These are phyloP conservation scores for Mus pahari DNA, from an alignment of 2,113 vertebrate species.

Conservation along the genomic window DNA sequence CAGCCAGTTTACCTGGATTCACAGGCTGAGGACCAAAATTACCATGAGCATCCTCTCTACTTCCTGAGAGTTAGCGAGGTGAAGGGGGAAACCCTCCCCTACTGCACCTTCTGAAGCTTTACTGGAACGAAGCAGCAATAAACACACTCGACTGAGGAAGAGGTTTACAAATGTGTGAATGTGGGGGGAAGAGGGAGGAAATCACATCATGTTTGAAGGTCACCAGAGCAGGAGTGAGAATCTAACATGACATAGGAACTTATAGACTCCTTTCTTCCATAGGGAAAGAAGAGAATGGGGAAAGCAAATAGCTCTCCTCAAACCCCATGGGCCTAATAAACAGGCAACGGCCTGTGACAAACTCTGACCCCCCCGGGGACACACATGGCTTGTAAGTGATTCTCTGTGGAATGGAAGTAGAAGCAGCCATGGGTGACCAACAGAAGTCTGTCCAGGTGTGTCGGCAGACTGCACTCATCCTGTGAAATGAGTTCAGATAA, in stretches of 20 bases:
- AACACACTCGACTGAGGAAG: not conserved
- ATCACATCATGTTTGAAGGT: not conserved
- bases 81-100: not conserved
- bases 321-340: not conserved
- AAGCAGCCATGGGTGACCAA: not conserved
- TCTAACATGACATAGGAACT: not conserved
- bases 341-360: not conserved
- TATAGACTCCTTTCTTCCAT: not conserved
- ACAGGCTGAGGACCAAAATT: not conserved
- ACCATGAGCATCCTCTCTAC: not conserved
- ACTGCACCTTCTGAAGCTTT: not conserved
- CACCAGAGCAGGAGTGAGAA: not conserved
- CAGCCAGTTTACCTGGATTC: not conserved
- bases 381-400: not conserved
- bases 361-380: not conserved
- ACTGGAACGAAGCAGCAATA: not conserved
- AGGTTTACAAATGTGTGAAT: not conserved
- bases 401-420: not conserved
- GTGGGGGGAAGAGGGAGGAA: fast-evolving
- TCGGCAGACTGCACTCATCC: not conserved
- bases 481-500: not conserved
- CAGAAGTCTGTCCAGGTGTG: not conserved
- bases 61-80: not conserved
- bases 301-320: not conserved
- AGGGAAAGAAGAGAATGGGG: not conserved